These are phyloP conservation scores for Cosmorhoe ocellata DNA, from an alignment of 2,888 invertebrate species.

Conservation along the genomic window DNA sequence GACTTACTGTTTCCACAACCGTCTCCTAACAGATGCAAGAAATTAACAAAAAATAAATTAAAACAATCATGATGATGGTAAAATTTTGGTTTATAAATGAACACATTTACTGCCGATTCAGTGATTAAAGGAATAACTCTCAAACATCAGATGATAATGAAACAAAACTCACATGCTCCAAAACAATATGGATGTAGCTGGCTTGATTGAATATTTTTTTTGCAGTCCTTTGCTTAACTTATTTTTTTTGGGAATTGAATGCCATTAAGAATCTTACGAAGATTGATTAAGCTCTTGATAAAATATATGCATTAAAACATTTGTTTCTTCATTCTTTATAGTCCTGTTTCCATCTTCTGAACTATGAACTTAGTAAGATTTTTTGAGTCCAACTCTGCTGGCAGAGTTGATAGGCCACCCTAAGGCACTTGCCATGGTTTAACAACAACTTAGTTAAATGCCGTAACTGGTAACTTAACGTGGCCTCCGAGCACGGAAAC, in stretches of 20 bases:
- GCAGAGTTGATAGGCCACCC: too few relatives aligned
- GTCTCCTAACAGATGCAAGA: constrained; percentile 83
- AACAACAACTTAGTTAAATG: too few relatives aligned
- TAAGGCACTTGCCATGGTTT: too few relatives aligned
- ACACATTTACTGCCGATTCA: constrained; percentile 53
- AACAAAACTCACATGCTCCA: constrained; percentile 33
- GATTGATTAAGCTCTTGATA: background rate
- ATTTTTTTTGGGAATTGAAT: background rate
- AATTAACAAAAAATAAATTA: constrained; percentile 76
- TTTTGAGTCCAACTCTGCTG: too few relatives aligned
- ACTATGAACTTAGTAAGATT: too few relatives aligned
- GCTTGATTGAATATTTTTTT: constrained; percentile 24
- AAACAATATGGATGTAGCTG: constrained; percentile 33
- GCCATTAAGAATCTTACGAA: constrained; percentile 2
- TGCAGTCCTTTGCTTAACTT: constrained; percentile 15
- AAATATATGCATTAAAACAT: too few relatives aligned
- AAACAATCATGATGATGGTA: constrained; percentile 69
- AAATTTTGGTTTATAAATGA: constrained; percentile 51
- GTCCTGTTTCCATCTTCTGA: too few relatives aligned
- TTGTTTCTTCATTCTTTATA: too few relatives aligned
- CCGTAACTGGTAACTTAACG: too few relatives aligned
- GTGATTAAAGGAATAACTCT: constrained; percentile 41
- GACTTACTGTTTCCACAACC: constrained; percentile 82
- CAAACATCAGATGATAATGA: constrained; percentile 24
- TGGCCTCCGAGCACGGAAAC: too few relatives aligned